Conservation (phyloP, 2,113 vertebrate genomes). For the Protomyctophum bolini region DNA sequence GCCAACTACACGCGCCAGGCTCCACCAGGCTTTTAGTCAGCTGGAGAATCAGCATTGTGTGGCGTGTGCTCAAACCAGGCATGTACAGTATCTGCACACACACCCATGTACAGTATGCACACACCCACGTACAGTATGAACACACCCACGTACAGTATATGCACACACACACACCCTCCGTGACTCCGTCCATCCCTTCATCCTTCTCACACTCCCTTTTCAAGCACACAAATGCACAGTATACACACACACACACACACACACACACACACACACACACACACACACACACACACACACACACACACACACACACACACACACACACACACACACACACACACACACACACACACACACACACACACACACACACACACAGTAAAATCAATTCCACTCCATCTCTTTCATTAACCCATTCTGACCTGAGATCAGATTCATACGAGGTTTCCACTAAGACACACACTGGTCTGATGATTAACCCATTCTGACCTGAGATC, state of each 20-base stretch:
- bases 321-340: background rate
- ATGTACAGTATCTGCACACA: background rate
- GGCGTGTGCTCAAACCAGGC: constrained; percentile 2
- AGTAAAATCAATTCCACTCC: background rate
- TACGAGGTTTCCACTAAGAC: no score
- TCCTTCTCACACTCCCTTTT: background rate
- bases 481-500: no score
- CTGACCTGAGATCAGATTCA: no score
- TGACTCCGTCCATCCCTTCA: no score
- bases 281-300: background rate
- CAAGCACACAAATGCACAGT: background rate
- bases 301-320: background rate
- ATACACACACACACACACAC: background rate
- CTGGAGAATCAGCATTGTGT: constrained; percentile 14
- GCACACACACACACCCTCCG: no score
- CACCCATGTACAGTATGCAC: background rate
- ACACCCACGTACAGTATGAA: no score
- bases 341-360: background rate
- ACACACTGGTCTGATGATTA: no score
- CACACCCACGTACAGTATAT: no score
- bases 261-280: no score
- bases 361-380: constrained; percentile 18
- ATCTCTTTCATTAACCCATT: constrained; percentile 12
- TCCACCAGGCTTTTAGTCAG: constrained; percentile 31
- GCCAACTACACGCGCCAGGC: constrained; percentile 21